A percentile compares a stretch with the other conserved stretches of the same genome.
Conservation (phyloP, 1,140 invertebrate species). For the Oryctes rhinoceros region DNA sequence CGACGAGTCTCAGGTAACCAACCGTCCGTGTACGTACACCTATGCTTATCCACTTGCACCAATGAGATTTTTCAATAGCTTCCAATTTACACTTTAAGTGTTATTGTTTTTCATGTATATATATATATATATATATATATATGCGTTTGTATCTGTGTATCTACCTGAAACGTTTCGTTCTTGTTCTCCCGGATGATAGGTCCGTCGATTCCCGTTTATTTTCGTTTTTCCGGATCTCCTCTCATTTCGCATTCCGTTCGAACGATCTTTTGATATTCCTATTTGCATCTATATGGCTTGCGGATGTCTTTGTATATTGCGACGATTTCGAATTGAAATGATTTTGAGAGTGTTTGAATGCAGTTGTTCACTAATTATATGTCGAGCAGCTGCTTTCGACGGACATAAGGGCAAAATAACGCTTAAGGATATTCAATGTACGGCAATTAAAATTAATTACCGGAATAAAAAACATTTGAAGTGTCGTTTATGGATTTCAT, state of each 20-base stretch:
- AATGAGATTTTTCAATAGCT: constrained; percentile 52
- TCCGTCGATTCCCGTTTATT: constrained; percentile 9
- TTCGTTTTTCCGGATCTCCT: not conserved
- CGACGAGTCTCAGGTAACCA: constrained; percentile 40
- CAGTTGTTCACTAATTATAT: too few relatives aligned
- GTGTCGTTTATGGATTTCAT: too few relatives aligned
- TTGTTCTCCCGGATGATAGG: not conserved
- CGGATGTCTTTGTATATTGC: not conserved
- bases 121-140: not conserved
- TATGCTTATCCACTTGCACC: constrained; percentile 13
- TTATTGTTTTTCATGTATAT: constrained; percentile 33
- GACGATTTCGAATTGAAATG: not conserved
- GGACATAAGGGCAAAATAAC: too few relatives aligned
- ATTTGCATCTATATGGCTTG: not conserved
- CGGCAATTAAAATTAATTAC: too few relatives aligned
- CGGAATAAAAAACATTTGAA: too few relatives aligned
- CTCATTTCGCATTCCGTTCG: not conserved
- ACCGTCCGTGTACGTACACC: not conserved
- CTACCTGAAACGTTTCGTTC: constrained; percentile 3
- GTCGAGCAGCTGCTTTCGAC: too few relatives aligned
- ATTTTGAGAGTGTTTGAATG: not conserved
- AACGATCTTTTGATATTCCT: constrained; percentile 18
- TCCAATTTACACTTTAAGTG: constrained; percentile 53
- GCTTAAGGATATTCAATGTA: too few relatives aligned
- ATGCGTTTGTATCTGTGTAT: not conserved